Percentiles rank a stretch among this genome's conserved stretches.
Conservation (phyloP, 2,113 vertebrate genomes). For the Plecotus auritus region DNA sequence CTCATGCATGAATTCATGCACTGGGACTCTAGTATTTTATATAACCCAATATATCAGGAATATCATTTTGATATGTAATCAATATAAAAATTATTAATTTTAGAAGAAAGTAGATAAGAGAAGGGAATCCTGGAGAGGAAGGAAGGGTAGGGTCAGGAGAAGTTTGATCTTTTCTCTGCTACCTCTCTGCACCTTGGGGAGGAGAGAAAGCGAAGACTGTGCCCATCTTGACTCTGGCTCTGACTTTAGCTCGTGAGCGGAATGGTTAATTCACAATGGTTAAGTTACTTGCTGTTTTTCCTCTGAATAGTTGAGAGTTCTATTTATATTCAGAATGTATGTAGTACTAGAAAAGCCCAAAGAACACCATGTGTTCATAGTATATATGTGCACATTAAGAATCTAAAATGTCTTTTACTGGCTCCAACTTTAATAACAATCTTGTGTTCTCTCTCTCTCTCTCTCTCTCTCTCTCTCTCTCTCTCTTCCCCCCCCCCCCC, state of each 20-base stretch:
- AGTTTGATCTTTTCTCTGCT: not conserved
- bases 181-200: accelerated
- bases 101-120: not conserved
- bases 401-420: not conserved
- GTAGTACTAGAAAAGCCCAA: not conserved
- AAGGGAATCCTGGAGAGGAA: not conserved
- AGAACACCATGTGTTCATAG: not conserved
- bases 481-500: too few species aligned
- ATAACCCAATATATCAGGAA: not conserved
- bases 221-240: not conserved
- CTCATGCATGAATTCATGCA: too few species aligned
- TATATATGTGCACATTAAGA: not conserved
- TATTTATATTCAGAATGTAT: not conserved
- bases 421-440: not conserved
- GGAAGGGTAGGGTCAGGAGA: not conserved
- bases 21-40: not conserved
- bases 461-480: not conserved
- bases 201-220: not conserved
- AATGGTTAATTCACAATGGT: not conserved
- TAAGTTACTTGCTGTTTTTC: not conserved
- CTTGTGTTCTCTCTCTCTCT: not conserved
- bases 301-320: not conserved
- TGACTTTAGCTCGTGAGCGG: not conserved
- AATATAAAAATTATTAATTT: not conserved
- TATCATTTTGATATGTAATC: constrained; percentile 15